These are phyloP conservation scores for Carduelis carduelis DNA, from an alignment of 2,797 vertebrate genomes.

Conservation along the genomic window DNA sequence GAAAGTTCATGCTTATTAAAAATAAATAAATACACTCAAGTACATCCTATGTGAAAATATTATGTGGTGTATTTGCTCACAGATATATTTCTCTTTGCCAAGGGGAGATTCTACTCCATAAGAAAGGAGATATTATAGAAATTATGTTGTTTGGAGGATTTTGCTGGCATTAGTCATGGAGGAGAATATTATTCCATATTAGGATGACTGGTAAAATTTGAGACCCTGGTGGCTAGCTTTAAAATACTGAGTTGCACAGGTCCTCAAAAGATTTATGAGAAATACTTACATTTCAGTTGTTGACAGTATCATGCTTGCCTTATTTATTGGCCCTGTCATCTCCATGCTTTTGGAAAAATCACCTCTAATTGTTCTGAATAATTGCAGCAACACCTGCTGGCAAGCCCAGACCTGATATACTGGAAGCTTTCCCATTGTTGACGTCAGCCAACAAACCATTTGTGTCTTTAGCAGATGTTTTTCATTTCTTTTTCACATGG, in stretches of 20 bases:
- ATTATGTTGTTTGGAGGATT: background rate
- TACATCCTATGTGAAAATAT: background rate
- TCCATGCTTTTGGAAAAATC: background rate
- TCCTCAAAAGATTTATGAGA: background rate
- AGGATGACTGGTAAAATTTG: background rate
- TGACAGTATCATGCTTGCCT: background rate
- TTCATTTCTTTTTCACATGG: background rate
- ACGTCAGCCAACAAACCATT: background rate
- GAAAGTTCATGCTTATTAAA: background rate
- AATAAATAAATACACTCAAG: background rate
- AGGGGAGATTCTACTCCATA: background rate
- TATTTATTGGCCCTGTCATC: conserved; percentile 18
- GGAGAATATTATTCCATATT: background rate
- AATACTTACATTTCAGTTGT: background rate
- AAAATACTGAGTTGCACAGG: background rate
- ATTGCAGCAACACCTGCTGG: conserved; percentile 50
- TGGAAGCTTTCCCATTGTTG: background rate
- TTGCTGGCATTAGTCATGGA: background rate
- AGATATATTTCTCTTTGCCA: background rate
- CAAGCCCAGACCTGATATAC: background rate
- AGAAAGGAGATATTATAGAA: background rate
- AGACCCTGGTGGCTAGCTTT: background rate
- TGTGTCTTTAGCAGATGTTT: conserved; percentile 28
- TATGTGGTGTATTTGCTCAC: background rate
- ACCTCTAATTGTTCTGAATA: conserved; percentile 42